Conservation (phyloP, 2,113 vertebrate species). For the Neoarius graeffei region DNA sequence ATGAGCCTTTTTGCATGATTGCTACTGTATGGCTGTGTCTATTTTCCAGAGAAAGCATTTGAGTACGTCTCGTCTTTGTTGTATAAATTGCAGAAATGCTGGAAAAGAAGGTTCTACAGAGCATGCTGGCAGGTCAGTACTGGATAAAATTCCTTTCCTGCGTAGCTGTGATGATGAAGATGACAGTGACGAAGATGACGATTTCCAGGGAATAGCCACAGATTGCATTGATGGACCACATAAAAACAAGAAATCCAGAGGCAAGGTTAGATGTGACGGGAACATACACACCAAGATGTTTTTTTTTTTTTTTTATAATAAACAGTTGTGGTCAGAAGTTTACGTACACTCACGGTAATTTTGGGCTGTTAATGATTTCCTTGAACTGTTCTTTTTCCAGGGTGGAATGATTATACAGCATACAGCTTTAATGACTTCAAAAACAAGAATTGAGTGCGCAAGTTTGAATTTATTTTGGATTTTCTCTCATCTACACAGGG, state of each 20-base stretch:
- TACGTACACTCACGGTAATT: too few relatives aligned
- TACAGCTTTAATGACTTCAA: too few relatives aligned
- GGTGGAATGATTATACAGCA: too few relatives aligned
- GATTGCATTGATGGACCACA: slow-evolving; percentile 78
- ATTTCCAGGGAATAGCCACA: slow-evolving; percentile 77
- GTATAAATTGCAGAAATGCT: slow-evolving; percentile 73
- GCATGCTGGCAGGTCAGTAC: slow-evolving; percentile 69
- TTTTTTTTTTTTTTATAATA: too few relatives aligned
- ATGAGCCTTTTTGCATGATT: not conserved
- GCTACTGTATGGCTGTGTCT: not conserved
- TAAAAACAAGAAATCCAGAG: slow-evolving; percentile 79
- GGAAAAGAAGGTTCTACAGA: slow-evolving; percentile 81
- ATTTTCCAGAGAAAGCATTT: not conserved
- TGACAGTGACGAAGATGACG: slow-evolving; percentile 89
- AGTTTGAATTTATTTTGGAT: too few relatives aligned
- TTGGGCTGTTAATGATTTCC: too few relatives aligned
- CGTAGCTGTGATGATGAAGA: slow-evolving; percentile 84
- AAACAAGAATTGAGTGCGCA: too few relatives aligned
- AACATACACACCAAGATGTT: not conserved
- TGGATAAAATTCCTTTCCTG: slow-evolving; percentile 85
- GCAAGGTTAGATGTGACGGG: slow-evolving; percentile 62
- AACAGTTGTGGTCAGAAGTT: too few relatives aligned
- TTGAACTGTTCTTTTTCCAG: too few relatives aligned
- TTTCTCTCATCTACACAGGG: too few relatives aligned
- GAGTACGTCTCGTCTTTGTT: not conserved